Percentiles rank a stretch among this genome's conserved stretches.
These are phyloP conservation scores for Meandrusa payeni DNA, from an alignment of 2,888 invertebrate species.

Conservation along the genomic window DNA sequence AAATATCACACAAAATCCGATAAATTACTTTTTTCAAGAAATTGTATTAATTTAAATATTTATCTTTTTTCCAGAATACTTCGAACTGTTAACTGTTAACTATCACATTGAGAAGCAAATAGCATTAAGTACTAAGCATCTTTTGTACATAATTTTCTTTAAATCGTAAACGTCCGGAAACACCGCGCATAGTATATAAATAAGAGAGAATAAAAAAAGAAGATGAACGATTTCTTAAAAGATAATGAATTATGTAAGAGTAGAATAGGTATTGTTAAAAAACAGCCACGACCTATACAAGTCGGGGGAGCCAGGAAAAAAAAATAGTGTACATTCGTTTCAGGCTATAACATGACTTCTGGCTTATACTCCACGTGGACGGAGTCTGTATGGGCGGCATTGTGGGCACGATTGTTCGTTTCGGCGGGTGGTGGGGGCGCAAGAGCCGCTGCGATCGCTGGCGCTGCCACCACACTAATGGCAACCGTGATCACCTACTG, in stretches of 20 bases:
- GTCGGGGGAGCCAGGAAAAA: too few relatives aligned
- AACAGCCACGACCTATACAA: too few relatives aligned
- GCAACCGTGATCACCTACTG: slow-evolving; percentile 62
- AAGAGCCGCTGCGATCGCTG: slow-evolving; percentile 41
- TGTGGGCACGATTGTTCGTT: slow-evolving; percentile 89
- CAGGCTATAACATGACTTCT: slow-evolving; percentile 89
- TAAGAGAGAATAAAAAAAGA: too few relatives aligned
- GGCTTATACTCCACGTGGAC: slow-evolving; percentile 92
- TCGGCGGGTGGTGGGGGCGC: slow-evolving; percentile 82
- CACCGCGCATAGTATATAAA: too few relatives aligned
- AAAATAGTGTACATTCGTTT: too few relatives aligned
- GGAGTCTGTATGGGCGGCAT: slow-evolving; percentile 90
- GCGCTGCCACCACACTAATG: too few relatives aligned
- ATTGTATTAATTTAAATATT: too few relatives aligned
- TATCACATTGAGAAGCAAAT: background rate
- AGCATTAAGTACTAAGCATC: slow-evolving; percentile 8
- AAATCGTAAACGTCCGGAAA: slow-evolving; percentile 18
- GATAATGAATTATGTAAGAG: too few relatives aligned
- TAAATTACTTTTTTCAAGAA: too few relatives aligned
- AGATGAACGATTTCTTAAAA: too few relatives aligned
- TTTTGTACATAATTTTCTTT: slow-evolving; percentile 18
- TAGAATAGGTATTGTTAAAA: too few relatives aligned
- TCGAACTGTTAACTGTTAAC: slow-evolving; percentile 63
- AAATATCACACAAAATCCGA: too few relatives aligned
- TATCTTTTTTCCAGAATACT: slow-evolving; percentile 53